phyloP scores from a whole-genome alignment of 2,113 vertebrate species.

The Gymnocephalus cernua region DNA sequence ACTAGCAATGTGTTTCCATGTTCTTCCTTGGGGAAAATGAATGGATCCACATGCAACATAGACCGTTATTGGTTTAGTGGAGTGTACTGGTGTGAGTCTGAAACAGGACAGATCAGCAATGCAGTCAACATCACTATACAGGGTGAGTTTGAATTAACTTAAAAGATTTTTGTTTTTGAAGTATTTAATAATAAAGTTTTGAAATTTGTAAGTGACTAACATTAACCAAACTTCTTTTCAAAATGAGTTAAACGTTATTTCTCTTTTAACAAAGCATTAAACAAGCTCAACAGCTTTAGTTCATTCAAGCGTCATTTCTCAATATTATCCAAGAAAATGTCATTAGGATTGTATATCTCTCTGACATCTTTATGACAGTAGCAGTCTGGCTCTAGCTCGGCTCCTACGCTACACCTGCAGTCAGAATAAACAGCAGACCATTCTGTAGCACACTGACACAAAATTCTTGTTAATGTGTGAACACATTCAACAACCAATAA shows the following conservation, averaged over 20 bases:
- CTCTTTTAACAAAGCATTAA: background rate
- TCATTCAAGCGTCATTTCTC: background rate
- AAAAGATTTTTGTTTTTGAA: background rate
- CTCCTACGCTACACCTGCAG: background rate
- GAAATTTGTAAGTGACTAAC: background rate
- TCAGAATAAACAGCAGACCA: background rate
- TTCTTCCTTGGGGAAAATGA: background rate
- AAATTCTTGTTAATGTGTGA: background rate
- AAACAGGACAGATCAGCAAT: conserved; percentile 7
- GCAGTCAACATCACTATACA: background rate
- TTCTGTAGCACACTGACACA: background rate
- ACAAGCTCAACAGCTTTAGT: background rate
- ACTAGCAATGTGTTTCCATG: rapidly evolving
- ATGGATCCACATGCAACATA: background rate
- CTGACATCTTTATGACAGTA: background rate
- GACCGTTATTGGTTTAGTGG: rapidly evolving
- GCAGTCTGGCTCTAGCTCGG: background rate
- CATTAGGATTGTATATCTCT: background rate
- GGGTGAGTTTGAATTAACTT: background rate
- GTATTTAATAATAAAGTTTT: background rate
- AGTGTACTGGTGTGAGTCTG: conserved; percentile 23
- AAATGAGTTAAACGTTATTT: background rate
- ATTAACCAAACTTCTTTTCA: background rate
- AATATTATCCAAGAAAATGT: background rate
- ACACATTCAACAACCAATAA: no score